A percentile compares a stretch with the other conserved stretches of the same genome.
Evolutionary conservation across 2,113 vertebrate genomes (phyloP).

Genomic region (Nerophis ophidion): DNA sequence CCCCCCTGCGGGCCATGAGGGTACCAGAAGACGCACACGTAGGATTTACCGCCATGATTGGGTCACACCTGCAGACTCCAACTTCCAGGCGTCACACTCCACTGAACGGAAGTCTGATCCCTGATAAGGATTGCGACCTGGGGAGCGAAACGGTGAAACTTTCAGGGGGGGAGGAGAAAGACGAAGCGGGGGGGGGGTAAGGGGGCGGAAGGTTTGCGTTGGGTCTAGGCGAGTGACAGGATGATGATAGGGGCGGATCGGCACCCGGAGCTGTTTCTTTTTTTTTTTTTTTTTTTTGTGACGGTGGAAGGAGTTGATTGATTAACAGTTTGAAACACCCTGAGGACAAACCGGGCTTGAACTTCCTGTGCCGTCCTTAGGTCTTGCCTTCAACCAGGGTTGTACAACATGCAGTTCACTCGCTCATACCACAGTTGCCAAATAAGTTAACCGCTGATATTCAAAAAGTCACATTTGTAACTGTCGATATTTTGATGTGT

Average conservation of each 20-base stretch:
- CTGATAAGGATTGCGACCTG: slow-evolving; percentile 46
- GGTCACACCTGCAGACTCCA: slow-evolving; percentile 51
- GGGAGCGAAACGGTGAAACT: slow-evolving; percentile 24
- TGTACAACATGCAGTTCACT: too few relatives aligned
- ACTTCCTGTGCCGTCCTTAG: slow-evolving; percentile 46
- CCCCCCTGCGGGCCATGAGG: slow-evolving; percentile 50
- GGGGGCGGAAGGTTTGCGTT: neutral
- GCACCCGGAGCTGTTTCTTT: slow-evolving; percentile 41
- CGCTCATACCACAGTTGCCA: too few relatives aligned
- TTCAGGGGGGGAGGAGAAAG: slow-evolving; percentile 14
- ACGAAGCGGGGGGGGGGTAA: slow-evolving; percentile 10
- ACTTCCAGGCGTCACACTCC: slow-evolving; percentile 54
- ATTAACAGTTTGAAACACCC: slow-evolving; percentile 42
- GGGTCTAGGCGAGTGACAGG: slow-evolving; percentile 38
- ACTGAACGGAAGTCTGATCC: slow-evolving; percentile 57
- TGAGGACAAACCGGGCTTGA: slow-evolving; percentile 29
- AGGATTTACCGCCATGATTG: slow-evolving; percentile 17
- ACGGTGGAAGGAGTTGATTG: slow-evolving; percentile 49
- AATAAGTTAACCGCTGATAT: too few relatives aligned
- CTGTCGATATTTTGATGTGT: too few relatives aligned
- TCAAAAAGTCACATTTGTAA: too few relatives aligned
- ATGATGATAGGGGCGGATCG: slow-evolving; percentile 54
- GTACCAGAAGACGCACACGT: slow-evolving; percentile 13
- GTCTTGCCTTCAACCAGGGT: slow-evolving; percentile 15
- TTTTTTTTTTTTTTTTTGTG: slow-evolving; percentile 32